phyloP scores from a whole-genome alignment of 1,140 invertebrate species.

The Platorchestia sp. region DNA sequence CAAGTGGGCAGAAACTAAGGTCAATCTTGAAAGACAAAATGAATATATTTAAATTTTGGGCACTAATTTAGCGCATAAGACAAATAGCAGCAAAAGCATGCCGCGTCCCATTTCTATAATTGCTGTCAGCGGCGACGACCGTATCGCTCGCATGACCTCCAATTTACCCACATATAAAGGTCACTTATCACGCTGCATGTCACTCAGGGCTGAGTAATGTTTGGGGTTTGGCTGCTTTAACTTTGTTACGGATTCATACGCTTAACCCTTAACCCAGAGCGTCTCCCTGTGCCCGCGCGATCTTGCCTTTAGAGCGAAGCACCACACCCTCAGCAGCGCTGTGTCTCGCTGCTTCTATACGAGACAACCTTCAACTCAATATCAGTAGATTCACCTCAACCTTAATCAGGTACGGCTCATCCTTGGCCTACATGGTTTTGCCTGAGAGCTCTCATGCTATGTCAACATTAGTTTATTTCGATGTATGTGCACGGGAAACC shows the following conservation, averaged over 20 bases:
- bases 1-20: no score
- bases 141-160: background rate
- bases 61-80: no score
- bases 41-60: no score
- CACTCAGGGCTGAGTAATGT: slow-evolving; percentile 18
- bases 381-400: background rate
- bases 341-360: background rate
- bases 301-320: background rate
- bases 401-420: background rate
- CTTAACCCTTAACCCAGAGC: slow-evolving; percentile 6
- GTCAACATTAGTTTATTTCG: background rate
- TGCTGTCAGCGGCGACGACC: background rate
- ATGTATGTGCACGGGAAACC: no score
- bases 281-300: background rate
- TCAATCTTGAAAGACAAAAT: no score
- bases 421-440: background rate
- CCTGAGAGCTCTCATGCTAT: background rate
- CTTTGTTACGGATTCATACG: slow-evolving; percentile 17
- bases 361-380: slow-evolving; percentile 37
- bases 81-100: no score
- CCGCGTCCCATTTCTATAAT: background rate
- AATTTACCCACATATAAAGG: background rate
- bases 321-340: background rate
- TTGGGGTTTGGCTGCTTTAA: background rate
- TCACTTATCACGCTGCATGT: background rate